Conservation (phyloP, 2,797 vertebrate species). For the Dermochelys coriacea region DNA sequence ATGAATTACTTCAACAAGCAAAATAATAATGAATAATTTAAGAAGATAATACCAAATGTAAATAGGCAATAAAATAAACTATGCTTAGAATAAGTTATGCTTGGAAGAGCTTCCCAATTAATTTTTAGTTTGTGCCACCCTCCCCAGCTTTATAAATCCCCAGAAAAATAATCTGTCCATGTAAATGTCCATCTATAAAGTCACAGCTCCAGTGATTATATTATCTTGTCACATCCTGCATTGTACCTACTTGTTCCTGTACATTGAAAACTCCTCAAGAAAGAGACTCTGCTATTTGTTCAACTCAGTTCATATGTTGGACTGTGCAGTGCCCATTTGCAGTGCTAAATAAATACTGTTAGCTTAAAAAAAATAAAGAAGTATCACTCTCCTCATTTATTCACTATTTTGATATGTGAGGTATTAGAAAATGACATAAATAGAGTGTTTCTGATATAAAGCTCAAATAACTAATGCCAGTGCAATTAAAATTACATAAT, state of each 20-base stretch:
- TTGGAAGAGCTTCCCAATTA: neutral
- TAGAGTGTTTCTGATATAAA: rapidly evolving
- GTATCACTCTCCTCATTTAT: neutral
- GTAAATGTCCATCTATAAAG: neutral
- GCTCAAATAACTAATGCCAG: neutral
- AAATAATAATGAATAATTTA: neutral
- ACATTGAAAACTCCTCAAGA: neutral
- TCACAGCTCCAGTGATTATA: neutral
- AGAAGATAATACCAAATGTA: neutral
- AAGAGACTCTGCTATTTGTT: neutral
- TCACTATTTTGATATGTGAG: rapidly evolving
- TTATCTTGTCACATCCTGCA: neutral
- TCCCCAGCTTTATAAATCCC: neutral
- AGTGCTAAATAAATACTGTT: neutral
- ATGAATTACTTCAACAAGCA: neutral
- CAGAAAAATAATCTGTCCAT: neutral
- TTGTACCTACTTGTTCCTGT: neutral
- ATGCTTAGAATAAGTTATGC: neutral
- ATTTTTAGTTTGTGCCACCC: neutral
- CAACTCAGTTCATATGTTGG: neutral
- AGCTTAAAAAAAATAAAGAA: neutral
- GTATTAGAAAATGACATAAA: rapidly evolving
- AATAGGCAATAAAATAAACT: neutral
- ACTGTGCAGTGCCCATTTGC: neutral
- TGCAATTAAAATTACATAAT: neutral